Evolutionary conservation across 2,888 invertebrate species (phyloP).

Genomic region (Melieria picta): DNA sequence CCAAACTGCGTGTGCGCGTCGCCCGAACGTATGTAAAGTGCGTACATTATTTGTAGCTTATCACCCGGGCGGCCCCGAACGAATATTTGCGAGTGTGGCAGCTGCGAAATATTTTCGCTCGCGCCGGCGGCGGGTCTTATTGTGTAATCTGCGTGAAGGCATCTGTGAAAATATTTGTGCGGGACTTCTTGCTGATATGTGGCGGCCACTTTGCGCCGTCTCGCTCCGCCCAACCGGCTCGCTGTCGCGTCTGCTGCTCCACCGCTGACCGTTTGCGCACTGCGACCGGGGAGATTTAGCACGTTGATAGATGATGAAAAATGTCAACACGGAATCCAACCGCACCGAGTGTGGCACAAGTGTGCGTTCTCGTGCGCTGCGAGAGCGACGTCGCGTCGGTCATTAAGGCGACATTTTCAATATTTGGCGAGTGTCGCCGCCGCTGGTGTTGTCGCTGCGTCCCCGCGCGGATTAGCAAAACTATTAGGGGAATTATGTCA

Average conservation of each 20-base stretch:
- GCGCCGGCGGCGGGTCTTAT: background rate
- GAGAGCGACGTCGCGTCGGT: too few relatives aligned
- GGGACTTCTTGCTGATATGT: slow-evolving; percentile 2
- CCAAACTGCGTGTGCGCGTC: background rate
- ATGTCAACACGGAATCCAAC: too few relatives aligned
- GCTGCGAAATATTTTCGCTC: background rate
- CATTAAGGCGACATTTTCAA: too few relatives aligned
- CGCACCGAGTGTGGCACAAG: too few relatives aligned
- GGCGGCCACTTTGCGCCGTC: background rate
- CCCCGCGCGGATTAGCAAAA: background rate
- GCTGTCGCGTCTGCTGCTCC: background rate
- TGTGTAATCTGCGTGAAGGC: slow-evolving; percentile 6
- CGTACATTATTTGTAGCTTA: slow-evolving; percentile 37
- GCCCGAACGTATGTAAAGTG: slow-evolving; percentile 12
- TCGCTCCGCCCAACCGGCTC: background rate
- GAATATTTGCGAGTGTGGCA: background rate
- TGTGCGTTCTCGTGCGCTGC: too few relatives aligned
- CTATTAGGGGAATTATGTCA: slow-evolving; percentile 3
- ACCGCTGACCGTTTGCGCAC: too few relatives aligned
- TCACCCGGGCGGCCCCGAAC: slow-evolving; percentile 21
- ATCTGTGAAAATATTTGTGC: slow-evolving; percentile 13
- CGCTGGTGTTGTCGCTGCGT: too few relatives aligned
- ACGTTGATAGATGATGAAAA: too few relatives aligned
- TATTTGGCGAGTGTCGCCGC: too few relatives aligned
- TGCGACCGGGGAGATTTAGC: too few relatives aligned